Evolutionary conservation across 30 jellyfish, hydroid and myxozoan genomes (phyloP).

Genomic region (Haliclystus octoradiatus): DNA sequence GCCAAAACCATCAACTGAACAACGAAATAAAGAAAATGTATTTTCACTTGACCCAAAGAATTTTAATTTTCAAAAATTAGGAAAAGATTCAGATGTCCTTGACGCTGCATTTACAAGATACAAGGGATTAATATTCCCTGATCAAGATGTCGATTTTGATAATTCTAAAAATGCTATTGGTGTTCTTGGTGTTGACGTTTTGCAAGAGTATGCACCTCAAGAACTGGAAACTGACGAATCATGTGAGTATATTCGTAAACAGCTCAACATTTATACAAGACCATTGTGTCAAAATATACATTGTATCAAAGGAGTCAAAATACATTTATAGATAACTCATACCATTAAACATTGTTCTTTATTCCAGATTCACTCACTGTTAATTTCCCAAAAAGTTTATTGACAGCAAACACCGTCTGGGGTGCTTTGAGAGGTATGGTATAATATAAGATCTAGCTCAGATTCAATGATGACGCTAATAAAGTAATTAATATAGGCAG

Average conservation of each 20-base stretch:
- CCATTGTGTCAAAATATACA: too few species aligned
- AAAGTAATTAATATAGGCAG: too few species aligned
- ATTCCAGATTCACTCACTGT: conserved; percentile 46
- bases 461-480: too few species aligned
- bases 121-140: conserved; percentile 55
- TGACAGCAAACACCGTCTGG: conserved; percentile 77
- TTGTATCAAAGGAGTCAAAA: too few species aligned
- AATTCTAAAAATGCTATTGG: conserved; percentile 16
- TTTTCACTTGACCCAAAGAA: conserved; percentile 58
- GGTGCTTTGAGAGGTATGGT: conserved; percentile 90
- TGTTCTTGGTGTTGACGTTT: conserved; percentile 41
- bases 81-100: conserved; percentile 40
- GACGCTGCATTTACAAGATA: conserved; percentile 59
- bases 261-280: background rate
- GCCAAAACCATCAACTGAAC: conserved; percentile 79
- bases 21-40: conserved; percentile 12
- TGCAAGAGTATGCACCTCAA: conserved; percentile 29
- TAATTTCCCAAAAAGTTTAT: conserved; percentile 37
- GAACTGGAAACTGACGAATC: conserved; percentile 59
- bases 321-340: background rate
- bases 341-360: background rate
- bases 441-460: too few species aligned
- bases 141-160: conserved; percentile 13
- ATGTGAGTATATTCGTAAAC: conserved; percentile 31
- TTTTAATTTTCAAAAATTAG: conserved; percentile 35